phyloP scores from a whole-genome alignment of 2,797 vertebrate species.

The Sebastes reedi region DNA sequence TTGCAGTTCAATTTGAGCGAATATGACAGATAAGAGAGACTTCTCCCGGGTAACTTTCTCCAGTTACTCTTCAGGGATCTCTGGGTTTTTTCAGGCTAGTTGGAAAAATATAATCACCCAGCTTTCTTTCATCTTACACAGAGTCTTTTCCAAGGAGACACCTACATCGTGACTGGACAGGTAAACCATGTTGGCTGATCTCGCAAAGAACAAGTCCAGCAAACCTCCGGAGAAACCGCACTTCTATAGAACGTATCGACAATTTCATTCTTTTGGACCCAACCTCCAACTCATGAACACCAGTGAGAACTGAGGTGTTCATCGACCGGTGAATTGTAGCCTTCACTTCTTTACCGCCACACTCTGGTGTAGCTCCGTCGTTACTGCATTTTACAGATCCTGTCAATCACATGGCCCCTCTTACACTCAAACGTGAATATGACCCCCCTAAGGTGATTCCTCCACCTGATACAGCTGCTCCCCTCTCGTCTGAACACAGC shows the following conservation, averaged over 20 bases:
- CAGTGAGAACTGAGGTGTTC: background rate
- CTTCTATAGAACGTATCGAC: background rate
- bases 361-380: background rate
- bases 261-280: background rate
- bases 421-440: background rate
- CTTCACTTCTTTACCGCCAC: background rate
- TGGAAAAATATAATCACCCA: constrained; percentile 24
- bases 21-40: background rate
- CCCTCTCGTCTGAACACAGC: constrained; percentile 16
- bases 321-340: background rate
- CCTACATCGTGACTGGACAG: background rate
- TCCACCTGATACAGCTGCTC: constrained; percentile 31
- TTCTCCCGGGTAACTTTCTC: constrained; percentile 1
- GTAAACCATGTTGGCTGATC: constrained; percentile 6
- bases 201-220: background rate
- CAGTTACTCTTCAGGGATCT: constrained; percentile 1
- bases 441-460: constrained; percentile 2
- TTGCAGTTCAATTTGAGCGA: background rate
- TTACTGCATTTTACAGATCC: background rate
- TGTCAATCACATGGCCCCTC: constrained; percentile 16
- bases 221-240: background rate
- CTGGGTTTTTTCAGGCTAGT: background rate
- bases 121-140: background rate
- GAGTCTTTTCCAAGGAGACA: constrained; percentile 30
- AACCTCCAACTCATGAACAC: background rate